phyloP scores from a whole-genome alignment of 2,888 invertebrate species.

The Incurvaria masculella region DNA sequence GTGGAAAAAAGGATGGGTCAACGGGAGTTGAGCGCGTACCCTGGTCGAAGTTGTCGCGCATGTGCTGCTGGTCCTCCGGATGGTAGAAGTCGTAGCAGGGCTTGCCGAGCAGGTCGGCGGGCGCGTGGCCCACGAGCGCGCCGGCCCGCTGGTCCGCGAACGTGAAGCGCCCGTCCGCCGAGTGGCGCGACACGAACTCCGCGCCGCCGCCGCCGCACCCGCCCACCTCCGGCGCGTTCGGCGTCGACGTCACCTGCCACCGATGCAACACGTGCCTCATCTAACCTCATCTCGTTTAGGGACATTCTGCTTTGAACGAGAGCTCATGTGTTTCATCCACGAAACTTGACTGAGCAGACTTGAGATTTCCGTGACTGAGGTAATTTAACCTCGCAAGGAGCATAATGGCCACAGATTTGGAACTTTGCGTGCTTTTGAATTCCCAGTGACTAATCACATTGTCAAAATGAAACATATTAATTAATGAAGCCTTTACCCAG shows the following conservation, averaged over 20 bases:
- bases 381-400: no score
- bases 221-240: conserved; percentile 85
- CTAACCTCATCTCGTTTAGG: no score
- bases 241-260: conserved; percentile 83
- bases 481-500: no score
- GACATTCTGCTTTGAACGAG: no score
- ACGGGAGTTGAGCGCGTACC: conserved; percentile 51
- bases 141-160: conserved; percentile 98
- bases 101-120: conserved; percentile 92
- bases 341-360: no score
- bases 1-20: background rate
- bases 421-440: no score
- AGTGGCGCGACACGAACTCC: conserved; percentile 97
- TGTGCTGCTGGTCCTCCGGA: conserved; percentile 93
- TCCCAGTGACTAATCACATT: no score
- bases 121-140: conserved; percentile 87
- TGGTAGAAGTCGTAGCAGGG: conserved; percentile 98
- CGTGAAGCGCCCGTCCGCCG: conserved; percentile 96
- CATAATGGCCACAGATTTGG: no score
- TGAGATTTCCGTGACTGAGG: no score
- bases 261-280: background rate
- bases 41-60: conserved; percentile 98
- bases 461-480: no score
- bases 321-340: no score
- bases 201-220: conserved; percentile 77